phyloP scores from a whole-genome alignment of 2,888 invertebrate species.

The Sesamia inferens region DNA sequence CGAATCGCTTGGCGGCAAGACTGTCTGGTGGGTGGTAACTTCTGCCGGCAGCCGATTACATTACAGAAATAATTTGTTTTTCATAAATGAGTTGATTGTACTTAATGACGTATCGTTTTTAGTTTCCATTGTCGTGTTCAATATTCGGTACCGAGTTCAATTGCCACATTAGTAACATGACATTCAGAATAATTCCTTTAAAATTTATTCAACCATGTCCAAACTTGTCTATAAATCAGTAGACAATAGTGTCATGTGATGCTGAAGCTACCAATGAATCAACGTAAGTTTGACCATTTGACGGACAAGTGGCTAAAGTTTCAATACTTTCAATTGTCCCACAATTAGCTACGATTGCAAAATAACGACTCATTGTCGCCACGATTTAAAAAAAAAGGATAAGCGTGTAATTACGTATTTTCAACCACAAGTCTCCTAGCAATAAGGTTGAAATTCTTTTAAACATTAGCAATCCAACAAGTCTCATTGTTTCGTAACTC shows the following conservation, averaged over 20 bases:
- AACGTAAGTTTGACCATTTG: slow-evolving; percentile 19
- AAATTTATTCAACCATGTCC: slow-evolving; percentile 25
- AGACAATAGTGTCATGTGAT: slow-evolving; percentile 27
- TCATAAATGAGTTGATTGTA: not conserved
- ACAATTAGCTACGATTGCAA: slow-evolving; percentile 55
- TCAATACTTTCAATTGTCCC: slow-evolving; percentile 43
- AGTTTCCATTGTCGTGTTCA: slow-evolving; percentile 11
- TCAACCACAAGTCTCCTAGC: not conserved
- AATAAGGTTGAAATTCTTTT: slow-evolving; percentile 52
- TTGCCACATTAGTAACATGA: slow-evolving; percentile 17
- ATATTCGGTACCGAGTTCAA: slow-evolving; percentile 3
- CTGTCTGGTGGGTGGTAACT: too few species aligned
- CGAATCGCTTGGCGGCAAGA: too few species aligned
- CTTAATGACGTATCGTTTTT: slow-evolving; percentile 10
- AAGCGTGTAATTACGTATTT: slow-evolving; percentile 19
- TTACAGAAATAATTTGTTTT: slow-evolving; percentile 1
- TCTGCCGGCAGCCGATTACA: too few species aligned
- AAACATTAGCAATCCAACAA: slow-evolving; percentile 22
- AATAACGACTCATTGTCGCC: slow-evolving; percentile 31
- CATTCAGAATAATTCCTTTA: slow-evolving; percentile 20
- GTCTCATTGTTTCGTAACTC: slow-evolving; percentile 46
- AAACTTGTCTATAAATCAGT: slow-evolving; percentile 25
- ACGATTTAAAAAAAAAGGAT: slow-evolving; percentile 30
- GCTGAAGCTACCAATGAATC: slow-evolving; percentile 15
- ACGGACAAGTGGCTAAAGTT: slow-evolving; percentile 18